Conservation (phyloP, 1,140 invertebrate genomes). For the Dinoponera quadriceps region DNA sequence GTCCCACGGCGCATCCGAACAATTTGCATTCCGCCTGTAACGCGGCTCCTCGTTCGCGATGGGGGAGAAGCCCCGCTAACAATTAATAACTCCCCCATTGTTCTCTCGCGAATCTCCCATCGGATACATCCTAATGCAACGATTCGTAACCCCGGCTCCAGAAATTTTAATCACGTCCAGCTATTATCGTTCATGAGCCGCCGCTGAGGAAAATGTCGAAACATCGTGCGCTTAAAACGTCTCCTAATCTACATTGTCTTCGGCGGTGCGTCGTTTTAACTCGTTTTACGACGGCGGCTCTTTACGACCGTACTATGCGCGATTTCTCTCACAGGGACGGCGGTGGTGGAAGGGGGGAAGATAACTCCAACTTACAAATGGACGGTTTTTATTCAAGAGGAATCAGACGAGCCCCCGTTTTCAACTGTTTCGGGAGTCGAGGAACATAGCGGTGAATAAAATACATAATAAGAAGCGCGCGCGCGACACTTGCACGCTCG, state of each 20-base stretch:
- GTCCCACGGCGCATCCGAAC: not conserved
- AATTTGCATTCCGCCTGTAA: constrained; percentile 10
- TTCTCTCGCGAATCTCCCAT: constrained; percentile 25
- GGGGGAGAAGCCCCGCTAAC: not conserved
- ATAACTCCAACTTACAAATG: constrained; percentile 13
- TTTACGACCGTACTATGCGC: constrained; percentile 11
- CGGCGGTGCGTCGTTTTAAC: not conserved
- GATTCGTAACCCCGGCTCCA: constrained; percentile 24
- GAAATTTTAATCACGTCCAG: constrained; percentile 50
- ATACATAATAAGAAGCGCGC: constrained; percentile 8
- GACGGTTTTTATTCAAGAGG: not conserved
- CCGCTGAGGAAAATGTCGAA: not conserved
- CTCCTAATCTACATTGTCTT: constrained; percentile 6
- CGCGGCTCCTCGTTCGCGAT: not conserved
- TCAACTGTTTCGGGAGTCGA: not conserved
- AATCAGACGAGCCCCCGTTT: not conserved
- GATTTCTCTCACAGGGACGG: too few relatives aligned
- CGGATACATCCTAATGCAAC: constrained; percentile 41
- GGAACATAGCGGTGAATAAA: constrained; percentile 4
- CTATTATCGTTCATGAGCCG: not conserved
- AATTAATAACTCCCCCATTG: constrained; percentile 43
- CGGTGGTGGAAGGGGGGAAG: too few relatives aligned
- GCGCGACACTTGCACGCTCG: not conserved
- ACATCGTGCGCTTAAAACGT: not conserved
- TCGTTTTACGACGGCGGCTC: not conserved